phyloP scores from a whole-genome alignment of 2,113 vertebrate species.

The Cryptomyrus ogoouensis region DNA sequence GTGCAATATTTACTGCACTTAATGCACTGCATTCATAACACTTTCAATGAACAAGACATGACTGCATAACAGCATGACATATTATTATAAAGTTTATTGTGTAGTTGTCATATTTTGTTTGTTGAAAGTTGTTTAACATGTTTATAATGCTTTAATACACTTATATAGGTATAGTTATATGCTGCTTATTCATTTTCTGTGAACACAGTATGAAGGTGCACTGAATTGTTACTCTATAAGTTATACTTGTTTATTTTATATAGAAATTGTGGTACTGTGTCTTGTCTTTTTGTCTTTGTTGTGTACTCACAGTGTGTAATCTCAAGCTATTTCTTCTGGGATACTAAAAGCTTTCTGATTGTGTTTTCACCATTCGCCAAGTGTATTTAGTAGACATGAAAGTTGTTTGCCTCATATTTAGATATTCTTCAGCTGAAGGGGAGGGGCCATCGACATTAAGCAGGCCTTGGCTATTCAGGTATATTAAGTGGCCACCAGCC shows the following conservation, averaged over 20 bases:
- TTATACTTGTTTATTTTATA: not conserved
- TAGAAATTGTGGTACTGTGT: not conserved
- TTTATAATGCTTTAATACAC: too few relatives aligned
- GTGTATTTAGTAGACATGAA: not conserved
- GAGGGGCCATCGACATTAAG: not conserved
- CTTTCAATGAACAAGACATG: too few relatives aligned
- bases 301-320: not conserved
- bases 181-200: too few relatives aligned
- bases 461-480: not conserved
- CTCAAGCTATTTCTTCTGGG: not conserved
- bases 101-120: too few relatives aligned
- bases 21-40: too few relatives aligned
- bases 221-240: too few relatives aligned
- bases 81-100: too few relatives aligned
- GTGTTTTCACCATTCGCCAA: not conserved
- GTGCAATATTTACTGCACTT: too few relatives aligned
- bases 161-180: too few relatives aligned
- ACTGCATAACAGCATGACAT: too few relatives aligned
- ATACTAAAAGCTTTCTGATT: not conserved
- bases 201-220: too few relatives aligned
- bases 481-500: not conserved
- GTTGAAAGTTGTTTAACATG: too few relatives aligned
- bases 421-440: not conserved
- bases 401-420: not conserved
- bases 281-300: not conserved